Percentiles rank a stretch among this genome's conserved stretches.
Evolutionary conservation across 2,888 invertebrate species (phyloP).

Genomic region (Electrophaes corylata): DNA sequence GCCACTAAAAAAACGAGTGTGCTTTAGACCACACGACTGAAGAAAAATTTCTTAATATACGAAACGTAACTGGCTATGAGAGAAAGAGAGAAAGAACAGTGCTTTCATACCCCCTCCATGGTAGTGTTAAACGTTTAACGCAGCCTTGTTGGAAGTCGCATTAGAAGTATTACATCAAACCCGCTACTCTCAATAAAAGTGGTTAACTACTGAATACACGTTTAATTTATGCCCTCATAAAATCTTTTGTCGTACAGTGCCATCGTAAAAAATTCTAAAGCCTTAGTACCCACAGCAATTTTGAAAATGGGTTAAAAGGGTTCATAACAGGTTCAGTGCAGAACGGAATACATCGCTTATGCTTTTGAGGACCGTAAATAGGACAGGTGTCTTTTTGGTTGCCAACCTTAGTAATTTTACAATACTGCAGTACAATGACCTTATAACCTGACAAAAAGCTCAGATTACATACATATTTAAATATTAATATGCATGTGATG

Average conservation of each 20-base stretch:
- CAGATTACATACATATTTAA: too few relatives aligned
- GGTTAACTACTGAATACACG: conserved; percentile 38
- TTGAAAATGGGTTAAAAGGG: conserved; percentile 29
- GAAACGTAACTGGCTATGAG: too few relatives aligned
- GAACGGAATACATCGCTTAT: conserved; percentile 22
- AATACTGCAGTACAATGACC: conserved; percentile 1
- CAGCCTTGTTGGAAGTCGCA: too few relatives aligned
- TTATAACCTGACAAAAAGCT: too few relatives aligned
- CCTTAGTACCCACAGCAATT: conserved; percentile 21
- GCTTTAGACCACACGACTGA: too few relatives aligned
- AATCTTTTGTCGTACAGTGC: conserved; percentile 53
- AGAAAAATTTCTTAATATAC: too few relatives aligned
- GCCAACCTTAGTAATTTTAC: background rate
- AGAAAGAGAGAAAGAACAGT: too few relatives aligned
- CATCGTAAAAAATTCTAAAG: conserved; percentile 46
- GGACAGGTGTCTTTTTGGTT: conserved; percentile 10
- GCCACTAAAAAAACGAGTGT: conserved; percentile 10
- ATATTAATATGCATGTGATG: too few relatives aligned
- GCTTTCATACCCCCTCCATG: too few relatives aligned
- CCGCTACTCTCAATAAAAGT: conserved; percentile 19
- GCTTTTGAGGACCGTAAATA: conserved; percentile 17
- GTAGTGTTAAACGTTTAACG: too few relatives aligned
- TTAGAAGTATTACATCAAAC: too few relatives aligned
- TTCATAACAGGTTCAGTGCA: conserved; percentile 21
- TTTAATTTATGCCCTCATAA: conserved; percentile 57